Conservation (phyloP, 2,797 vertebrate species). For the Oreonectes daqikongensis region DNA sequence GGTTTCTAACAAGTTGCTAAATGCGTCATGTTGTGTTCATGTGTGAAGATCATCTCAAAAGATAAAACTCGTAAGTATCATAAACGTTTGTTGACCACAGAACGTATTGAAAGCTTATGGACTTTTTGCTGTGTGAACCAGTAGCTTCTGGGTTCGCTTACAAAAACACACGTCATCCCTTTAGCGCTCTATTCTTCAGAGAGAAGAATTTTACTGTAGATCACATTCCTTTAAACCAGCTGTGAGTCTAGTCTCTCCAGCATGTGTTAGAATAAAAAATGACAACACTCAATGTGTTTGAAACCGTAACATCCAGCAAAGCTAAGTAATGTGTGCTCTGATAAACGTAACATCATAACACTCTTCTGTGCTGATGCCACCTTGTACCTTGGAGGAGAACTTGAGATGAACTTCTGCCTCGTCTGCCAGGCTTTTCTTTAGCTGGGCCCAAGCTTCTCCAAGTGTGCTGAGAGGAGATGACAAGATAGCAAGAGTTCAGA, state of each 20-base stretch:
- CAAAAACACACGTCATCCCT: too few relatives aligned
- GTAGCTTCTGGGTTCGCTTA: too few relatives aligned
- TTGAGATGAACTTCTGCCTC: constrained; percentile 98
- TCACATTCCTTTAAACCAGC: constrained; percentile 19
- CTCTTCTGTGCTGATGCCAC: not conserved
- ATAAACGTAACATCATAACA: constrained; percentile 7
- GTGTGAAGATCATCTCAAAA: too few relatives aligned
- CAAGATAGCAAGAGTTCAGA: constrained; percentile 15
- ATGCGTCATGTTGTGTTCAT: too few relatives aligned
- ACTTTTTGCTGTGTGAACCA: too few relatives aligned
- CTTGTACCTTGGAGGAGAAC: constrained; percentile 94
- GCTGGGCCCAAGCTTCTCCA: constrained; percentile 92
- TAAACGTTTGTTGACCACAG: too few relatives aligned
- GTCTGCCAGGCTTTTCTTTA: constrained; percentile 95
- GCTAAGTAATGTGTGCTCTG: not conserved
- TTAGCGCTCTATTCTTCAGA: not conserved
- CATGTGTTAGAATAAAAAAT: not conserved
- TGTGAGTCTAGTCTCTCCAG: not conserved
- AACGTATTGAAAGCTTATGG: too few relatives aligned
- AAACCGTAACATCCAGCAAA: not conserved
- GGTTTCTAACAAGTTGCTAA: too few relatives aligned
- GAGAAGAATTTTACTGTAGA: not conserved
- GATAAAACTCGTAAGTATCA: too few relatives aligned
- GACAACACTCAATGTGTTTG: not conserved
- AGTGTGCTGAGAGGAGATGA: constrained; percentile 81